Conservation (phyloP, 2,113 vertebrate genomes). For the Hiodon alosoides region DNA sequence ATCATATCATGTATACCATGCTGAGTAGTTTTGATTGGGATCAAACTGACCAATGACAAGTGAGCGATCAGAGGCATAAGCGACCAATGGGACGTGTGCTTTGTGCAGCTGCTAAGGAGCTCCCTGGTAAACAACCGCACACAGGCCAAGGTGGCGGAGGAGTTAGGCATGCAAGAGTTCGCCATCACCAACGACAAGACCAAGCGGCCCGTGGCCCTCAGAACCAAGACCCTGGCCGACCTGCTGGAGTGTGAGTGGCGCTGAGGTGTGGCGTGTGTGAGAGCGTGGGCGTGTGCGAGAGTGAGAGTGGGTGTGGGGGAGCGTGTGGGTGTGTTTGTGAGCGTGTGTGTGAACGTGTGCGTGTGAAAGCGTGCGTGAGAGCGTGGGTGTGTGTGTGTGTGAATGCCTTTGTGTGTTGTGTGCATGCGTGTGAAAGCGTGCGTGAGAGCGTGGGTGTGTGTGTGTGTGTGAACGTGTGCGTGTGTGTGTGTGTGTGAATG, state of each 20-base stretch:
- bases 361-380: too few relatives aligned
- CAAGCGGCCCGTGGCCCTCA: conserved; percentile 84
- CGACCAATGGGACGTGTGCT: too few relatives aligned
- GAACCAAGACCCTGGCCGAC: conserved; percentile 95
- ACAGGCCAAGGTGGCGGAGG: conserved; percentile 95
- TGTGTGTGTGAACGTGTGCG: neutral
- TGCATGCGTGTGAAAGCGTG: neutral
- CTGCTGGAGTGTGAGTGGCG: conserved; percentile 82
- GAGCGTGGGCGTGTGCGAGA: neutral
- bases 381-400: neutral
- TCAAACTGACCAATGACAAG: too few relatives aligned
- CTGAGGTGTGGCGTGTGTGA: too few relatives aligned
- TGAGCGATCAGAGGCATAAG: too few relatives aligned
- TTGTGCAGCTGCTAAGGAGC: conserved; percentile 78
- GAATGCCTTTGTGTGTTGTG: neutral
- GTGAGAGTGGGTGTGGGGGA: neutral
- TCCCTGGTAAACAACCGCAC: conserved; percentile 98
- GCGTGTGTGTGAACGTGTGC: neutral
- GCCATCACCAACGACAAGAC: conserved; percentile 98
- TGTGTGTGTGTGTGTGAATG: neutral
- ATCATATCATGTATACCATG: too few relatives aligned
- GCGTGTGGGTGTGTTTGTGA: neutral
- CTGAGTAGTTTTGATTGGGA: too few relatives aligned
- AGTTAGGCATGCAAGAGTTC: conserved; percentile 96
- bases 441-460: neutral